Conservation (phyloP, 2,888 invertebrate species). For the Eumacrocentrus americanus region DNA sequence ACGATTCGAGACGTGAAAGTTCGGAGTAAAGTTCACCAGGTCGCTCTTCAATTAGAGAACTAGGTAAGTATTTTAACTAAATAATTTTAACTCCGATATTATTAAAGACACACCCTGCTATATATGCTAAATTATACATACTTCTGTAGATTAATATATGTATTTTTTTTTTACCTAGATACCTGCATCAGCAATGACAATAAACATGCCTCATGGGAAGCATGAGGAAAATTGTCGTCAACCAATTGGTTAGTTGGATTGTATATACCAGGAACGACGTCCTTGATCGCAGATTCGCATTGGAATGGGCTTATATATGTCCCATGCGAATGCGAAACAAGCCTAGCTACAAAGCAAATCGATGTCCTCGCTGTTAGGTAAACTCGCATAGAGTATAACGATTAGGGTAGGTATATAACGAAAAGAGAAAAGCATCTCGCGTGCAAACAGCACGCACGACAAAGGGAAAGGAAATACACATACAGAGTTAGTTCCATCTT, state of each 20-base stretch:
- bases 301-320: constrained; percentile 9
- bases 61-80: constrained; percentile 9
- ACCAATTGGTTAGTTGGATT: constrained; percentile 2
- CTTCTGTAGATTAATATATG: too few relatives aligned
- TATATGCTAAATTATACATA: too few relatives aligned
- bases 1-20: constrained; percentile 11
- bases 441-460: constrained; percentile 11
- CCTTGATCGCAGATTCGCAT: constrained; percentile 16
- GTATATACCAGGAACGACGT: background rate
- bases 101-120: too few relatives aligned
- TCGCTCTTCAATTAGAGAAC: constrained; percentile 30
- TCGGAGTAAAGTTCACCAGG: constrained; percentile 33
- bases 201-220: too few relatives aligned
- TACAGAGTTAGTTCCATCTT: constrained; percentile 20
- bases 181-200: too few relatives aligned
- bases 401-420: constrained; percentile 11
- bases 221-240: background rate
- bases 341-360: constrained; percentile 14
- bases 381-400: background rate
- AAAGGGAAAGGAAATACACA: constrained; percentile 20
- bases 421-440: constrained; percentile 12
- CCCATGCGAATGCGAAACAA: too few relatives aligned
- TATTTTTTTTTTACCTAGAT: too few relatives aligned
- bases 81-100: too few relatives aligned
- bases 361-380: constrained; percentile 19